phyloP scores from a whole-genome alignment of 2,797 vertebrate genomes.

The Hydrolagus colliei region DNA sequence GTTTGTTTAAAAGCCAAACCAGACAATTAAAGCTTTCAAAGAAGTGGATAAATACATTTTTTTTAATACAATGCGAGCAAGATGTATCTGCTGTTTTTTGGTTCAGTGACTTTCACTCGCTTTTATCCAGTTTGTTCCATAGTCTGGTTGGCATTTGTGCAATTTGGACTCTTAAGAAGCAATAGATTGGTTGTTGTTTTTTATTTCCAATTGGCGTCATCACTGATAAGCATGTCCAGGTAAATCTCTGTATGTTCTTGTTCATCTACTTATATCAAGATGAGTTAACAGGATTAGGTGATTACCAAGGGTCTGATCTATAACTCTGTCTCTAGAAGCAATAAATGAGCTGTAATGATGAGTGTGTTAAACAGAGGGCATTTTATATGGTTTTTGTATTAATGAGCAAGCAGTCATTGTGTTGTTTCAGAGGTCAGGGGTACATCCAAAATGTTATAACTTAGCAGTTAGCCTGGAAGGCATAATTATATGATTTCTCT shows the following conservation, averaged over 20 bases:
- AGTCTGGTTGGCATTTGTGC: background rate
- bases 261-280: slow-evolving; percentile 17
- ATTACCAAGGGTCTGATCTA: background rate
- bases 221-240: no score
- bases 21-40: background rate
- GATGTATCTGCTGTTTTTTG: background rate
- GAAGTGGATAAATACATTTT: no score
- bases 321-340: background rate
- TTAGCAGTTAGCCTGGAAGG: background rate
- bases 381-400: background rate
- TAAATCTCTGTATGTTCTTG: background rate
- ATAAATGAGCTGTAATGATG: background rate
- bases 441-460: background rate
- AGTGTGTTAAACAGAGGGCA: background rate
- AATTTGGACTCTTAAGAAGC: background rate
- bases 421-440: background rate
- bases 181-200: no score
- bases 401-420: no score
- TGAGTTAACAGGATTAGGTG: no score
- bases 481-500: no score
- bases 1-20: slow-evolving; percentile 8
- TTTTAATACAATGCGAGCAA: background rate
- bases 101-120: background rate
- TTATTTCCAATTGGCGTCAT: no score
- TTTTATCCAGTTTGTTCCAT: background rate